Evolutionary conservation across 2,888 invertebrate species (phyloP).

Genomic region (Pelosia muscerda): DNA sequence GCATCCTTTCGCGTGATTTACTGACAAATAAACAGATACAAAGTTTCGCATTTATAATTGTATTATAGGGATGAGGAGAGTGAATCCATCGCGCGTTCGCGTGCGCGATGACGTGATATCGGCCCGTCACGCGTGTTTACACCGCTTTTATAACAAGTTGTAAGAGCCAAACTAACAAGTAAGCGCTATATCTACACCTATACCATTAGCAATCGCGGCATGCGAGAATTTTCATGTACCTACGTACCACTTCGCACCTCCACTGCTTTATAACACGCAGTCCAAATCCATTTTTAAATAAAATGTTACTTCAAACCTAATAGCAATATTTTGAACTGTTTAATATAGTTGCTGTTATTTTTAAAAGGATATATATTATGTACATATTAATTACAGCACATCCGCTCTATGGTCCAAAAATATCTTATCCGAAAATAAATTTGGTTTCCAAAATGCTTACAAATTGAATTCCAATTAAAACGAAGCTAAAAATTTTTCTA

Average conservation of each 20-base stretch:
- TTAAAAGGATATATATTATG: neutral
- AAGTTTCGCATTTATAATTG: constrained; percentile 68
- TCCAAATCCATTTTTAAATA: neutral
- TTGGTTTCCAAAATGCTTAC: neutral
- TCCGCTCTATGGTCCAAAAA: neutral
- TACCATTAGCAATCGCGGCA: constrained; percentile 59
- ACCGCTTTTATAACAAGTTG: constrained; percentile 78
- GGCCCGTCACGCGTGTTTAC: constrained; percentile 81
- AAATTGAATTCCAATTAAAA: neutral
- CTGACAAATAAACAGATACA: constrained; percentile 61
- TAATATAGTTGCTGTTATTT: too few species aligned
- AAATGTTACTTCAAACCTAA: neutral
- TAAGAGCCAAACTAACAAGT: constrained; percentile 79
- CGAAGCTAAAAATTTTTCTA: neutral
- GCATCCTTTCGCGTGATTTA: constrained; percentile 63
- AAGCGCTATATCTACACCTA: constrained; percentile 60
- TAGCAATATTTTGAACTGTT: too few species aligned
- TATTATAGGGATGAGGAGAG: constrained; percentile 67
- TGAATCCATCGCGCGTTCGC: constrained; percentile 73
- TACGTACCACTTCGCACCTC: constrained; percentile 36
- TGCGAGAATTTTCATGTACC: constrained; percentile 65
- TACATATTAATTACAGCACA: neutral
- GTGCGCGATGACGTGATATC: constrained; percentile 82
- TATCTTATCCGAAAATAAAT: neutral
- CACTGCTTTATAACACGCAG: constrained; percentile 35